Base-by-base conservation (phyloP, 2,797 vertebrate genomes). In the Myotis pilosus region DNA sequence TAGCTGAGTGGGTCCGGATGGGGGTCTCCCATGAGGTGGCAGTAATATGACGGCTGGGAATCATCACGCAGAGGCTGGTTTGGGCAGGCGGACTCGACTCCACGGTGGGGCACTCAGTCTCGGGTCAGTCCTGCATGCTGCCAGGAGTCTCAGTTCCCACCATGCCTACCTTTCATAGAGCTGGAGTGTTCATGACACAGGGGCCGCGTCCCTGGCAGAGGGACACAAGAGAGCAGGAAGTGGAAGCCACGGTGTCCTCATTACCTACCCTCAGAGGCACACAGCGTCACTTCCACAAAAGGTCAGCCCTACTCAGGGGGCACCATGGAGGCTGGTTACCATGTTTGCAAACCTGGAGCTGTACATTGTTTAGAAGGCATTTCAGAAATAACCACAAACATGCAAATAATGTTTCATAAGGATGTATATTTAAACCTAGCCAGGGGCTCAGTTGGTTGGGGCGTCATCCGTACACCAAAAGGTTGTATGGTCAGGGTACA, bases 381-480 rank as follows among this genome's bases (percentile, higher is more conserved):
- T 86, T 90, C 47, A 68, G 51, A 55, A 87, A 33, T 38, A 64
- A 38, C 22, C 3, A 38, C 44, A 87, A 66, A 57, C 5, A 6
- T 76, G 51, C 33, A 30, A 25, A 72, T n/a, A 6, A 16, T 49
- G n/a, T 84, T 83, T 87, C 38, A 30, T 87, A 88, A 87, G 41
- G 75, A 25, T 30, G n/a, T n/a, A n/a, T n/a, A n/a, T n/a, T n/a
- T n/a, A n/a, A n/a, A n/a, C n/a, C n/a, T n/a, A n/a, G n/a, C n/a
- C n/a, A n/a, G n/a, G n/a, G n/a, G n/a, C n/a, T n/a, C n/a, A n/a
- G n/a, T n/a, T n/a, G n/a, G n/a, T n/a, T n/a, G n/a, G n/a, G n/a
- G n/a, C n/a, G n/a, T n/a, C n/a, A n/a, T n/a, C n/a, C n/a, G n/a
- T n/a, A n/a, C n/a, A n/a, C n/a, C n/a, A n/a, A n/a, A n/a, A n/a